Evolutionary conservation across 2,888 invertebrate genomes (phyloP).

Genomic region (Cetonia aurata): DNA sequence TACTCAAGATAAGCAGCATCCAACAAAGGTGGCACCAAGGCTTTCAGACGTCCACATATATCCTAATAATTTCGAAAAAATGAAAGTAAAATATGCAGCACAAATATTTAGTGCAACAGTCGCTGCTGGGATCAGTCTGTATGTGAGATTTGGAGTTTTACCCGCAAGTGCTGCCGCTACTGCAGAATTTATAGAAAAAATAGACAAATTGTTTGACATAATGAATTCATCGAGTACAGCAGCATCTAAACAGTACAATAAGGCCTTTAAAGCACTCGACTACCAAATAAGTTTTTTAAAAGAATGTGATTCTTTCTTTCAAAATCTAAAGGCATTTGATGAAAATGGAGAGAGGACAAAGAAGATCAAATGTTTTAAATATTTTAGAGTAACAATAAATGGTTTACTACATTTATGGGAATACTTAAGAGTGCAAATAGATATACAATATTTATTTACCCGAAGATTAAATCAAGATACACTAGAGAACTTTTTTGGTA

Average conservation of each 20-base stretch:
- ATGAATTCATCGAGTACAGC: conserved; percentile 15
- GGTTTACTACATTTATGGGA: neutral
- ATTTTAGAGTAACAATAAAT: neutral
- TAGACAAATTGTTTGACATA: conserved; percentile 30
- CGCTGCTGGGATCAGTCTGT: conserved; percentile 5
- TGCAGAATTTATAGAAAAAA: conserved; percentile 2
- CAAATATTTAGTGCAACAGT: conserved; percentile 4
- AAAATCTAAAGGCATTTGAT: neutral
- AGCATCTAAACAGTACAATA: neutral
- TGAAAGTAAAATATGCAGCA: conserved; percentile 3
- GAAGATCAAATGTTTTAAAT: neutral
- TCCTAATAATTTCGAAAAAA: conserved; percentile 1
- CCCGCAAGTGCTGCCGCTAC: conserved; percentile 4
- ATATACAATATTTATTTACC: neutral
- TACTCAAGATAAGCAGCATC: neutral
- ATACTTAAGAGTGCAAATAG: neutral
- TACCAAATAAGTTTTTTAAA: conserved; percentile 8
- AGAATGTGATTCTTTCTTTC: neutral
- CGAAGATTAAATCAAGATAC: conserved; percentile 1
- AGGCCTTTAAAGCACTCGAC: neutral
- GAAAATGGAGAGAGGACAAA: neutral
- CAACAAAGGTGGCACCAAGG: conserved; percentile 4
- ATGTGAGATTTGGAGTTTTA: conserved; percentile 11
- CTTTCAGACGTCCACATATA: neutral
- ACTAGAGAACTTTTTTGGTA: conserved; percentile 2